phyloP scores from a whole-genome alignment of 2,113 vertebrate species.

The Corythoichthys intestinalis region DNA sequence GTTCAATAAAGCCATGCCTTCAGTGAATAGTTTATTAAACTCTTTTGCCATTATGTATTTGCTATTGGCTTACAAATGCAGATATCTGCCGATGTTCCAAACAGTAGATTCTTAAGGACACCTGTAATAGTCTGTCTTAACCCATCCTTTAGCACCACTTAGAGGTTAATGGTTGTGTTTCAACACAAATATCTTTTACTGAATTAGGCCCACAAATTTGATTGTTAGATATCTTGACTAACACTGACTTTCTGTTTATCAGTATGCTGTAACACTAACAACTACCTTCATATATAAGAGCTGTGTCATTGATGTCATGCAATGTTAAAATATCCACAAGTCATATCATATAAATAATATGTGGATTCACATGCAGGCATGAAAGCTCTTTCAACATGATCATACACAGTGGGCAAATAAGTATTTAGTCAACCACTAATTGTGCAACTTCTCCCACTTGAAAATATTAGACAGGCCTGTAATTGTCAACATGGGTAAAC shows the following conservation, averaged over 20 bases:
- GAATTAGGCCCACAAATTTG: constrained; percentile 1
- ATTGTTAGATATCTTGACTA: not conserved
- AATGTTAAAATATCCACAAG: not conserved
- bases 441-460: no score
- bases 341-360: no score
- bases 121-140: not conserved
- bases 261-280: not conserved
- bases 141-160: constrained; percentile 6
- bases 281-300: not conserved
- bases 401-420: not conserved
- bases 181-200: not conserved
- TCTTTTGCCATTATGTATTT: not conserved
- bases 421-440: no score
- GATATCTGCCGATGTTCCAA: not conserved
- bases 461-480: no score
- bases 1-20: not conserved
- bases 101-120: not conserved
- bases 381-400: not conserved
- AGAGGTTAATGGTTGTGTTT: not conserved
- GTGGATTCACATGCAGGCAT: no score
- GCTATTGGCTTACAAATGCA: not conserved
- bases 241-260: not conserved
- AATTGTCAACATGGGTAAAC: no score
- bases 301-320: not conserved
- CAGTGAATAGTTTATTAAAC: not conserved